A percentile compares a stretch with the other conserved stretches of the same genome.
Evolutionary conservation across 2,797 vertebrate genomes (phyloP).

Genomic region (Characodon lateralis): DNA sequence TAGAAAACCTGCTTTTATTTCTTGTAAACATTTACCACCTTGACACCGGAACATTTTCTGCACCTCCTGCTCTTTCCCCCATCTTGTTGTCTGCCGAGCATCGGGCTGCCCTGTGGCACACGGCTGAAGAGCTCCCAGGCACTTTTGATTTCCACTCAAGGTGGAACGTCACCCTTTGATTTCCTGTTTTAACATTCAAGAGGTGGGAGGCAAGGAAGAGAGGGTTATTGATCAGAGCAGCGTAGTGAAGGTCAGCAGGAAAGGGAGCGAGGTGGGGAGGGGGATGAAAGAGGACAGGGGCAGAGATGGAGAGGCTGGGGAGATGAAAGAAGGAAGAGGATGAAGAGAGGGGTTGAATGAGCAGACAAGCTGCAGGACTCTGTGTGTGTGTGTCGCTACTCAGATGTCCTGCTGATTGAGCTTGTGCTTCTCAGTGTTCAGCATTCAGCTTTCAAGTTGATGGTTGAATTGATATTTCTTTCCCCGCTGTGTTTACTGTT

Average conservation of each 20-base stretch:
- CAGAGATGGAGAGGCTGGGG: conserved; percentile 59
- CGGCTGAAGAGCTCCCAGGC: conserved; percentile 84
- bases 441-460: conserved; percentile 74
- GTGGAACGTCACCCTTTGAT: conserved; percentile 95
- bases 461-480: conserved; percentile 76
- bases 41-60: not conserved
- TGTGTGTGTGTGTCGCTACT: conserved; percentile 40
- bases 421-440: conserved; percentile 75
- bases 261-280: conserved; percentile 58
- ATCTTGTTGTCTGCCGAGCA: conserved; percentile 59
- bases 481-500: conserved; percentile 62
- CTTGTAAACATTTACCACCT: not conserved
- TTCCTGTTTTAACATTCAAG: conserved; percentile 89
- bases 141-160: conserved; percentile 97
- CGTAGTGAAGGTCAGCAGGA: conserved; percentile 89
- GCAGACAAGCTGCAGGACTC: conserved; percentile 56
- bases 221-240: conserved; percentile 88
- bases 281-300: conserved; percentile 67
- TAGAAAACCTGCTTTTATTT: not conserved
- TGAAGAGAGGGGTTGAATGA: conserved; percentile 68
- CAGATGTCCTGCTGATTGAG: conserved; percentile 73
- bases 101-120: conserved; percentile 77
- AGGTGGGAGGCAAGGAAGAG: conserved; percentile 86
- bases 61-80: conserved; percentile 57
- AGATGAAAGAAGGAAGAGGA: conserved; percentile 72